Evolutionary conservation across 2,797 vertebrate genomes (phyloP).

Genomic region (Pipistrellus kuhlii): DNA sequence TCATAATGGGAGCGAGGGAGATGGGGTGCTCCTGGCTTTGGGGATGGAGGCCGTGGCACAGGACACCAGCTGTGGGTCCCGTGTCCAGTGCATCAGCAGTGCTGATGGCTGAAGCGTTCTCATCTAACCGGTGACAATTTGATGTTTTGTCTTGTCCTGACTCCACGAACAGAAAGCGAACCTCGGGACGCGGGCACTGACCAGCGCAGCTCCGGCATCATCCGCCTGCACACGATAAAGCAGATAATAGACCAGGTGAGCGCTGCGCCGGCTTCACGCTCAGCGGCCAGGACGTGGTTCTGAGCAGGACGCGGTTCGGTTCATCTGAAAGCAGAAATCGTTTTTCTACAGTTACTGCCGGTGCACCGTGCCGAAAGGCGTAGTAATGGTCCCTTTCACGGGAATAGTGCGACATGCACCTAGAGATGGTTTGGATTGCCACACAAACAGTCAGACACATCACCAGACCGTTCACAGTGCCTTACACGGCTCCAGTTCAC

Average conservation of each 20-base stretch:
- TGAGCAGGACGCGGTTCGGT: background rate
- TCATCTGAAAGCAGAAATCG: background rate
- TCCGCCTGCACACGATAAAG: conserved; percentile 99
- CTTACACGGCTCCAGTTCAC: background rate
- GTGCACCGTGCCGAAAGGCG: background rate
- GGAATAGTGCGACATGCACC: background rate
- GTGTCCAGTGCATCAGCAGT: too few species aligned
- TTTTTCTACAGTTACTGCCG: background rate
- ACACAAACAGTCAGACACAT: background rate
- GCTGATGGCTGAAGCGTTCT: too few species aligned
- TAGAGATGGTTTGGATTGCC: background rate
- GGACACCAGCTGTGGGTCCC: too few species aligned
- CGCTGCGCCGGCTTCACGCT: background rate
- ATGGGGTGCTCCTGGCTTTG: background rate
- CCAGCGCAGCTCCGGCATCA: conserved; percentile 98
- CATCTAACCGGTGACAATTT: background rate
- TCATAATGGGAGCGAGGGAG: background rate
- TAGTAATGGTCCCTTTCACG: background rate
- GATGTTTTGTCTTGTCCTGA: conserved; percentile 68
- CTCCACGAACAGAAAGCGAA: conserved; percentile 93
- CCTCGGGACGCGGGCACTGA: conserved; percentile 98
- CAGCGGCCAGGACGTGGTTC: background rate
- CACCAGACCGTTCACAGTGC: too few species aligned
- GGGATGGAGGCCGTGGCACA: too few species aligned
- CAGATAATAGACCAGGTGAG: conserved; percentile 98